A percentile compares a stretch with the other conserved stretches of the same genome.
These are phyloP conservation scores for Athene noctua DNA, from an alignment of 2,113 vertebrate species.

Conservation along the genomic window DNA sequence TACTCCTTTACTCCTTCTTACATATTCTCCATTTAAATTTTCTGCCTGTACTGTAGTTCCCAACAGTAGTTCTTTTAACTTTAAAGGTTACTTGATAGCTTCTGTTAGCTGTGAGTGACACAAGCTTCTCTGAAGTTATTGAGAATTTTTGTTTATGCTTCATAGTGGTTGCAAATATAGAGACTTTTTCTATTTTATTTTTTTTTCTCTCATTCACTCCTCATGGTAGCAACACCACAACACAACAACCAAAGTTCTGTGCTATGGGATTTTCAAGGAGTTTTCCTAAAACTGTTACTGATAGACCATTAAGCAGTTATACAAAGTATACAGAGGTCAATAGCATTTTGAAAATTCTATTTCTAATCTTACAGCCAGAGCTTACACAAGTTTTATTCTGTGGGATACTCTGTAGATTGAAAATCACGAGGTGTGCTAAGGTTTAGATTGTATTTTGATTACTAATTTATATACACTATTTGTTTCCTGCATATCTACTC, in stretches of 20 bases:
- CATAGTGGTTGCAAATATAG: background rate
- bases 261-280: background rate
- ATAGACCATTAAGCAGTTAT: background rate
- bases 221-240: background rate
- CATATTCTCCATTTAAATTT: background rate
- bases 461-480: background rate
- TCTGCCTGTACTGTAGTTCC: background rate
- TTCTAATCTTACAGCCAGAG: background rate
- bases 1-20: background rate
- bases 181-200: background rate
- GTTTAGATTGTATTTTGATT: background rate
- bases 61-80: background rate
- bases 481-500: background rate
- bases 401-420: background rate
- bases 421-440: background rate
- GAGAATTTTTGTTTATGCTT: background rate
- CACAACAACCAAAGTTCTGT: background rate
- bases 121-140: background rate
- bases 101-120: background rate
- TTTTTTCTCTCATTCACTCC: background rate
- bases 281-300: background rate
- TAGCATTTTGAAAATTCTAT: background rate
- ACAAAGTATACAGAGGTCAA: background rate
- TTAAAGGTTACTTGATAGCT: background rate
- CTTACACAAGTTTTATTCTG: background rate